phyloP scores from a whole-genome alignment of 2,113 vertebrate species.

The Carassius gibelio region DNA sequence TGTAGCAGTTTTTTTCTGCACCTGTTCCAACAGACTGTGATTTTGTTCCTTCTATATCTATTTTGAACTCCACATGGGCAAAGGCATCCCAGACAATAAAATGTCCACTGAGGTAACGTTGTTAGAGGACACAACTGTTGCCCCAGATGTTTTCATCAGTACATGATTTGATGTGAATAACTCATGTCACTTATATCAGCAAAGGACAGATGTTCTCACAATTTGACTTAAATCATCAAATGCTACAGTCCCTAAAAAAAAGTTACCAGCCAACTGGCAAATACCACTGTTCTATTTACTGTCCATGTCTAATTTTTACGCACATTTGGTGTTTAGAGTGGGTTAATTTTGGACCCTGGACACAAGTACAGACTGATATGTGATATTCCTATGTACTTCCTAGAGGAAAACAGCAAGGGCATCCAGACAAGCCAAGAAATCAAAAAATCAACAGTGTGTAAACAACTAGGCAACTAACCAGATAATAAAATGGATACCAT shows the following conservation, averaged over 20 bases:
- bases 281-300: constrained; percentile 10
- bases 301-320: neutral
- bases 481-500: neutral
- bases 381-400: constrained; percentile 5
- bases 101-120: neutral
- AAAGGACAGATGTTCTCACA: neutral
- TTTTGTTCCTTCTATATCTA: neutral
- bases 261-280: neutral
- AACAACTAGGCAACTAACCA: neutral
- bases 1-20: neutral
- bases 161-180: neutral
- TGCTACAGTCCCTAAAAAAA: constrained; percentile 5
- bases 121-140: neutral
- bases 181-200: neutral
- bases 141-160: neutral
- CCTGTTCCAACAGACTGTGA: neutral
- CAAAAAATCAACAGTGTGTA: neutral
- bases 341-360: constrained; percentile 8
- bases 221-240: neutral
- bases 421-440: neutral
- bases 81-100: neutral
- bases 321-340: constrained; percentile 6
- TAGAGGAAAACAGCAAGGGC: neutral
- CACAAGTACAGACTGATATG: constrained; percentile 3
- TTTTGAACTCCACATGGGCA: neutral